Conservation (phyloP, 2,888 invertebrate species). For the Lordiphosa fenestrarum region DNA sequence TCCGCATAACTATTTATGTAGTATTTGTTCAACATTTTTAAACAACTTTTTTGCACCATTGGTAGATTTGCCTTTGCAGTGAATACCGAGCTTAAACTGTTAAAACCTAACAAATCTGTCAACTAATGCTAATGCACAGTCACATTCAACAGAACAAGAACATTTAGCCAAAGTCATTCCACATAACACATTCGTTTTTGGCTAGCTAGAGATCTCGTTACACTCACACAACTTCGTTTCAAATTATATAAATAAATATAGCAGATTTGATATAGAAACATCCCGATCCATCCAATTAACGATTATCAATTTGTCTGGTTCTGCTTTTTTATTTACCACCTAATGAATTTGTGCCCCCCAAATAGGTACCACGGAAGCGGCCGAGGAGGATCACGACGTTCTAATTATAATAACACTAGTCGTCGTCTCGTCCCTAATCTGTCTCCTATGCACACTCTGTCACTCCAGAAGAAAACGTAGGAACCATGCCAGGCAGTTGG, state of each 20-base stretch:
- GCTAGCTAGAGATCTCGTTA: conserved; percentile 20
- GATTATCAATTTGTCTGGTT: conserved; percentile 20
- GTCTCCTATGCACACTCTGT: conserved; percentile 82
- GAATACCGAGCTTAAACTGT: not conserved
- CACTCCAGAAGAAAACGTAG: conserved; percentile 81
- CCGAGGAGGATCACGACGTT: conserved; percentile 81
- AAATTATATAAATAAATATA: conserved; percentile 1
- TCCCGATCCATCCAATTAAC: conserved; percentile 25
- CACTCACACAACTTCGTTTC: conserved; percentile 7
- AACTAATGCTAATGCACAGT: conserved; percentile 22
- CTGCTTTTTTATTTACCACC: conserved; percentile 30
- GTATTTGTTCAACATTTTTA: too few species aligned
- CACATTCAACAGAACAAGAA: conserved; percentile 22
- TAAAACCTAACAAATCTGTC: conserved; percentile 18
- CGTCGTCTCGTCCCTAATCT: conserved; percentile 81
- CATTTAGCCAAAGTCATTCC: conserved; percentile 17
- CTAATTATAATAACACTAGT: conserved; percentile 81
- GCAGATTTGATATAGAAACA: not conserved
- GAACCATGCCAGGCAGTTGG: conserved; percentile 79
- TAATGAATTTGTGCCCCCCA: too few species aligned
- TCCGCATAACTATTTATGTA: too few species aligned
- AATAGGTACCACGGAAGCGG: conserved; percentile 80
- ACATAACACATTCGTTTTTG: conserved; percentile 23
- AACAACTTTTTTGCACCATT: too few species aligned
- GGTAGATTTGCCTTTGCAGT: too few species aligned